phyloP scores from a whole-genome alignment of 2,797 vertebrate species.

The Ammospiza maritima region DNA sequence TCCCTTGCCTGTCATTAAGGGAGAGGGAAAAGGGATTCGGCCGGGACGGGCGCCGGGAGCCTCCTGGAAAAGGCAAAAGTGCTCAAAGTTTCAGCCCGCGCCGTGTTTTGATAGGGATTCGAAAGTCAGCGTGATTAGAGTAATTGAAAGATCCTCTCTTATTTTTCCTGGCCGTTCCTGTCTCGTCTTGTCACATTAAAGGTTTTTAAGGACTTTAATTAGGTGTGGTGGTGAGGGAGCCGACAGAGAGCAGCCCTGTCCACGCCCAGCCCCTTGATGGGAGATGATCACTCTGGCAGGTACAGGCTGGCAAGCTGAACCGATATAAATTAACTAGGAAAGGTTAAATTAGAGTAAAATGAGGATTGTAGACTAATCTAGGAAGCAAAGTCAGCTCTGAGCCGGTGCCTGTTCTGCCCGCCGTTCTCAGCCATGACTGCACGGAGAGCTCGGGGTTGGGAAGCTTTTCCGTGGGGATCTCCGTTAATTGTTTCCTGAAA shows the following conservation, averaged over 20 bases:
- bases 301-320: conserved; percentile 71
- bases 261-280: conserved; percentile 67
- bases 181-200: conserved; percentile 68
- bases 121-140: conserved; percentile 31
- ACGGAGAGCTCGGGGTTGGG: accelerated
- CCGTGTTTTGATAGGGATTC: neutral
- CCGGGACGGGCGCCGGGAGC: neutral
- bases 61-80: neutral
- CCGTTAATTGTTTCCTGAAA: neutral
- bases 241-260: conserved; percentile 69
- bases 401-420: neutral
- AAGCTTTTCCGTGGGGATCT: accelerated
- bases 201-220: conserved; percentile 76
- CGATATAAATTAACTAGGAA: conserved; percentile 74
- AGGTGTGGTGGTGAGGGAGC: conserved; percentile 60
- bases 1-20: neutral
- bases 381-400: conserved; percentile 17
- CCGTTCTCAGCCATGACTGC: neutral
- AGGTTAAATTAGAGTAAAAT: conserved; percentile 72
- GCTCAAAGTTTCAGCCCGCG: conserved; percentile 8
- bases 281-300: conserved; percentile 73
- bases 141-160: conserved; percentile 60
- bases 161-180: conserved; percentile 46
- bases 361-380: conserved; percentile 36
- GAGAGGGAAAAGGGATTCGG: neutral